These are phyloP conservation scores for Rotaria magnacalcarata DNA, from an alignment of 2,888 invertebrate genomes.

Conservation along the genomic window DNA sequence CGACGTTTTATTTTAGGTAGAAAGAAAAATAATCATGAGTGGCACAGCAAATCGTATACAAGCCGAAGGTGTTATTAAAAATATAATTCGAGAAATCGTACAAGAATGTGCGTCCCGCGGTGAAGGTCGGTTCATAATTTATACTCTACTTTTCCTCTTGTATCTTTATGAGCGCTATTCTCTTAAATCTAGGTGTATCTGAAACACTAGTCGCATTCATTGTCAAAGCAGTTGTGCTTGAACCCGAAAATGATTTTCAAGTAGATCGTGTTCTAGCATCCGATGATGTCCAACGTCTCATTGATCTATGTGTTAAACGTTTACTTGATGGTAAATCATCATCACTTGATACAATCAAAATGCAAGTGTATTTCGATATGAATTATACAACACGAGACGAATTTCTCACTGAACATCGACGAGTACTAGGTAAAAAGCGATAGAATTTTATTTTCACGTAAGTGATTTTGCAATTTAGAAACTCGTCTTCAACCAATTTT, in stretches of 20 bases:
- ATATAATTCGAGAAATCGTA: constrained; percentile 59
- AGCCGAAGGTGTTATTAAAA: constrained; percentile 60
- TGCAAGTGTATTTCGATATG: constrained; percentile 61
- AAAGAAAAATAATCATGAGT: background rate
- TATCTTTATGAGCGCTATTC: background rate
- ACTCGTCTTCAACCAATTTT: constrained; percentile 59
- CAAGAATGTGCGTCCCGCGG: constrained; percentile 60
- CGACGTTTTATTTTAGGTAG: too few species aligned
- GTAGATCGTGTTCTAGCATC: constrained; percentile 59
- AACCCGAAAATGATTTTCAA: constrained; percentile 60
- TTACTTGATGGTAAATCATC: constrained; percentile 56
- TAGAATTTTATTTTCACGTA: background rate
- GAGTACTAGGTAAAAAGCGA: constrained; percentile 51
- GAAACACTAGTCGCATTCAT: constrained; percentile 60
- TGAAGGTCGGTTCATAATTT: constrained; percentile 49
- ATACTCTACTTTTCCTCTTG: accelerated
- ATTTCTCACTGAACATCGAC: constrained; percentile 58
- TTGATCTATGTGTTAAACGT: constrained; percentile 58
- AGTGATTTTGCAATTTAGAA: constrained; percentile 48
- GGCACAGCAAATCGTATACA: constrained; percentile 48
- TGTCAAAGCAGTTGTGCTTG: constrained; percentile 59
- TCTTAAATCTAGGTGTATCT: constrained; percentile 51
- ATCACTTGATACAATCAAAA: constrained; percentile 59
- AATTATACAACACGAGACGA: constrained; percentile 60
- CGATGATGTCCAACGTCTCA: constrained; percentile 60